These are phyloP conservation scores for Triplophysa siluroides DNA, from an alignment of 2,113 vertebrate genomes.

Conservation along the genomic window DNA sequence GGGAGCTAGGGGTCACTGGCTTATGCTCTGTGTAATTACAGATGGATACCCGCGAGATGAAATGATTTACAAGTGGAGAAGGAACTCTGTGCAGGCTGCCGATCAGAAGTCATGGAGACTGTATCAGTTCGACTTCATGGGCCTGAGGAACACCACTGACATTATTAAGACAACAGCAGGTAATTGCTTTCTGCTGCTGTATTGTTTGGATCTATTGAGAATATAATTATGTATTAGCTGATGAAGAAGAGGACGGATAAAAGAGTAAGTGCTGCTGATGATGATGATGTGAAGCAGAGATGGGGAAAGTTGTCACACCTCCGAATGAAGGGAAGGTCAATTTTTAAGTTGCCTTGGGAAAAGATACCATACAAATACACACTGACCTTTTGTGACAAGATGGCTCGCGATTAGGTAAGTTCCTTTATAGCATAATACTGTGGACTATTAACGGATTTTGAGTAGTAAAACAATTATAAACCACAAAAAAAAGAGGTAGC, in stretches of 20 bases:
- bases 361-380: too few species aligned
- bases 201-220: not conserved
- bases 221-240: not conserved
- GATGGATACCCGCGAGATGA: constrained; percentile 96
- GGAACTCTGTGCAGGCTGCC: constrained; percentile 91
- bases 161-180: constrained; percentile 89
- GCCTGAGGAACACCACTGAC: constrained; percentile 90
- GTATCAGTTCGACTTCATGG: constrained; percentile 98
- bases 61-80: constrained; percentile 96
- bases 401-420: too few species aligned
- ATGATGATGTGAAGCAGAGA: not conserved
- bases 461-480: too few species aligned
- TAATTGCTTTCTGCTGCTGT: constrained; percentile 58
- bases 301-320: too few species aligned
- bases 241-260: not conserved
- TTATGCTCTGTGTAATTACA: constrained; percentile 73
- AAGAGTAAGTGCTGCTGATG: not conserved
- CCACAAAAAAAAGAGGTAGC: too few species aligned
- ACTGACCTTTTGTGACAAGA: too few species aligned
- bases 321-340: too few species aligned
- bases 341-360: too few species aligned
- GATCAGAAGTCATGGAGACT: constrained; percentile 96
- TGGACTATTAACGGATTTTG: too few species aligned
- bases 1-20: constrained; percentile 51
- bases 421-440: too few species aligned